These are phyloP conservation scores for Pachypanchax playfairii DNA, from an alignment of 2,113 vertebrate species.

Conservation along the genomic window DNA sequence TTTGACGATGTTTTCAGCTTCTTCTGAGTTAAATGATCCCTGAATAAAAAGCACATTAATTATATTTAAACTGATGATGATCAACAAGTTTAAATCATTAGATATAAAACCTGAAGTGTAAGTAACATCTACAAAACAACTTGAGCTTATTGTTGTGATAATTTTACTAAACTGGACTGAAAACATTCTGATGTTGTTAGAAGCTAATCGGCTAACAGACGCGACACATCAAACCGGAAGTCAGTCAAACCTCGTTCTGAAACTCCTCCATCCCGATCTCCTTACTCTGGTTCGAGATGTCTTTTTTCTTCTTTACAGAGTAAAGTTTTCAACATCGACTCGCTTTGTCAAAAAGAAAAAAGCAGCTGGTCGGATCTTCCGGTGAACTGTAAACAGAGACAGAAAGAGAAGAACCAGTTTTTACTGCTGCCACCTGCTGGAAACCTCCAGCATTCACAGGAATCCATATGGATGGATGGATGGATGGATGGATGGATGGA, in stretches of 20 bases:
- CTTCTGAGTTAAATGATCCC: conserved; percentile 77
- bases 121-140: too few relatives aligned
- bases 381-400: conserved; percentile 4
- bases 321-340: not conserved
- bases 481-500: too few relatives aligned
- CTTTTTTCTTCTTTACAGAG: rapidly evolving
- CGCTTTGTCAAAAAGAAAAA: not conserved
- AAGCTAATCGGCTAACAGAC: too few relatives aligned
- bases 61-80: too few relatives aligned
- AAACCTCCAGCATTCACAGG: too few relatives aligned
- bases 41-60: conserved; percentile 34
- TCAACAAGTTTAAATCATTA: not conserved
- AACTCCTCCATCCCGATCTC: conserved; percentile 73
- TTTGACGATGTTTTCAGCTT: conserved; percentile 76
- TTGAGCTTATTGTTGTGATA: too few relatives aligned
- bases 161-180: not conserved
- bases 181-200: not conserved
- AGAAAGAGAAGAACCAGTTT: not conserved
- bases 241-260: conserved; percentile 68
- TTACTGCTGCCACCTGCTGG: not conserved
- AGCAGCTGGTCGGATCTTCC: conserved; percentile 13
- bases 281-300: rapidly evolving
- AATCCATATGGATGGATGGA: too few relatives aligned
- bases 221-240: too few relatives aligned
- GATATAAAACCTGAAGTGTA: too few relatives aligned